Conservation (phyloP, 2,113 vertebrate species). For the Casuarius casuarius region DNA sequence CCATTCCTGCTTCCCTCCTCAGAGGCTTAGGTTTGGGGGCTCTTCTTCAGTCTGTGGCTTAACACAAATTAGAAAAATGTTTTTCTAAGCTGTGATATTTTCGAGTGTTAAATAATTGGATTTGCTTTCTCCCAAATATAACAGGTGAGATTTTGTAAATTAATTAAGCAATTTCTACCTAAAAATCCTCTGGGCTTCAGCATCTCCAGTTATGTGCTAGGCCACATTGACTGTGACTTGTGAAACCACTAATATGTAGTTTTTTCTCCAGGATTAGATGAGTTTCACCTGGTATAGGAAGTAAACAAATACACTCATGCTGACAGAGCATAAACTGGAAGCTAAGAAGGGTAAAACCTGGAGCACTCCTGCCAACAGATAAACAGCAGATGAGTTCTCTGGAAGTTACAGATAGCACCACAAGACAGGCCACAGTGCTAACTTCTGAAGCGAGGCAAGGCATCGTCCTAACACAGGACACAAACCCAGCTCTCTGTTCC, state of each 20-base stretch:
- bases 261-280: background rate
- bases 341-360: background rate
- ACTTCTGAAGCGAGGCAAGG: no score
- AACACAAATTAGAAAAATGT: background rate
- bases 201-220: background rate
- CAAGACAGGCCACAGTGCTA: background rate
- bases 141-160: background rate
- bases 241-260: background rate
- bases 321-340: background rate
- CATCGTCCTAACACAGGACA: background rate
- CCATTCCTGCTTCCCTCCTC: background rate
- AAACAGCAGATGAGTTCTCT: background rate
- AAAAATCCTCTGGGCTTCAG: background rate
- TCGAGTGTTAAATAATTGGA: background rate
- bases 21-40: background rate
- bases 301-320: background rate
- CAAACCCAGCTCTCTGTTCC: background rate
- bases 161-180: background rate
- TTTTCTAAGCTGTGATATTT: no score
- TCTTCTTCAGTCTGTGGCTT: background rate
- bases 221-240: background rate
- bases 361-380: background rate
- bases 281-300: background rate
- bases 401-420: background rate
- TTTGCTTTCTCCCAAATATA: background rate